Base-by-base conservation (phyloP, 1,140 invertebrate species). In the Metaphire vulgaris region DNA sequence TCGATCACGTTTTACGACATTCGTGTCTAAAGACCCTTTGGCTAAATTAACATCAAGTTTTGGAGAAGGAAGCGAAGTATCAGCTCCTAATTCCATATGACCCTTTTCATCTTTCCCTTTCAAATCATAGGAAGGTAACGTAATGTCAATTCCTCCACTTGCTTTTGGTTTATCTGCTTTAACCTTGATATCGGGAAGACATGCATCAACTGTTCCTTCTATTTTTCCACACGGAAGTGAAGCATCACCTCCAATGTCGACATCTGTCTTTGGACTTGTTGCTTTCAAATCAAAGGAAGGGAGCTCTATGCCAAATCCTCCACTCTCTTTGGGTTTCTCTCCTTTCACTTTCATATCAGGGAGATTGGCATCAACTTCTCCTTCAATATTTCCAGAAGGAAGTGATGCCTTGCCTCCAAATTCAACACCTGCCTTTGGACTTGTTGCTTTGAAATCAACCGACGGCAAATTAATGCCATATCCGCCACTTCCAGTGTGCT, bases 151-250 rank as follows among this genome's bases (percentile, higher is more conserved):
- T 21, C n/a, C 26, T 34, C 33, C 72, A 14, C 31, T 34, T 21
- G 32, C 72, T 73, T 73, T 73, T 28, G 72, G 72, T 6, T 14
- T 34, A 21, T 73, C 56, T 29, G 56, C 16, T 32, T 73, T 33
- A 1, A 73, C 28, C n/a, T 73, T 34, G 26, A n/a, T 34, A 29
- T 73, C 72, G 0, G 72, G 72, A 2, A 73, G 41, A 21, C 41
- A 6, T 56, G 6, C 41, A 12, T 41, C 33, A 41, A 1, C 72
- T 41, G 33, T 41, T 15, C 28, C 41, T 28, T 64, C 72, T 1
- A 73, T 26, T 1, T 26, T 34, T 34, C 33, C 72, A 16, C 28
- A 21, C 28, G 72, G 72, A 28, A 69, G 30, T 6, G 67, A 69
- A 6, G 67, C 67, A 14, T 69, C 67, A 1, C n/a, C 71, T 1